A percentile compares a stretch with the other conserved stretches of the same genome.
These are phyloP conservation scores for Coturnix japonica DNA, from an alignment of 2,113 vertebrate genomes.

Conservation along the genomic window DNA sequence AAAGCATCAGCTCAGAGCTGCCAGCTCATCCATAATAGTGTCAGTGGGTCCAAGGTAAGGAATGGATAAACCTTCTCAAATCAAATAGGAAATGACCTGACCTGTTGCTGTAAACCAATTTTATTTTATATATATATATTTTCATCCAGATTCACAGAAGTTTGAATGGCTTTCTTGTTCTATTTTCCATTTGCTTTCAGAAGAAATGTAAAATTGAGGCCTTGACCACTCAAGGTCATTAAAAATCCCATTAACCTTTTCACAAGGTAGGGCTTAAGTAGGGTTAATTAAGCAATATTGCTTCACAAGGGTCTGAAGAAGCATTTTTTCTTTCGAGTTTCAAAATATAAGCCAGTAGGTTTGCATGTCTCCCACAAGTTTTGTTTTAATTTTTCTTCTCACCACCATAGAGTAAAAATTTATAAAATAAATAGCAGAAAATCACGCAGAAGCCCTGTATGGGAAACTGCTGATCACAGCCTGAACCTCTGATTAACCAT, in stretches of 20 bases:
- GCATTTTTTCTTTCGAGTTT: slow-evolving; percentile 59
- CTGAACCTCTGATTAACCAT: no score
- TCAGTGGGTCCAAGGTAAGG: neutral
- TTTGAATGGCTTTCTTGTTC: slow-evolving; percentile 62
- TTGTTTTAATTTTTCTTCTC: neutral
- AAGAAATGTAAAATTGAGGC: slow-evolving; percentile 75
- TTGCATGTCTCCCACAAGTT: neutral
- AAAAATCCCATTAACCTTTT: slow-evolving; percentile 76
- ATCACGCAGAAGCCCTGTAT: neutral
- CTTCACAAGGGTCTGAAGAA: slow-evolving; percentile 64
- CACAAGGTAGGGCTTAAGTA: slow-evolving; percentile 73
- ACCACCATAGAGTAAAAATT: neutral
- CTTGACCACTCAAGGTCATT: slow-evolving; percentile 76
- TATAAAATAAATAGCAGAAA: neutral
- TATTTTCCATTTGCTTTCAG: slow-evolving; percentile 71
- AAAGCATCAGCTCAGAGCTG: neutral
- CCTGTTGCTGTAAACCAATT: slow-evolving; percentile 26
- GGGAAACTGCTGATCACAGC: no score
- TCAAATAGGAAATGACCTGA: slow-evolving; percentile 17
- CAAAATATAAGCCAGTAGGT: slow-evolving; percentile 18
- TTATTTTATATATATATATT: neutral
- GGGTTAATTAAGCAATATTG: slow-evolving; percentile 76
- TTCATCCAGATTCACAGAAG: neutral
- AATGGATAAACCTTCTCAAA: neutral
- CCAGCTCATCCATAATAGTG: neutral